Conservation (phyloP, 2,888 invertebrate genomes). For the Camponotus fellah region DNA sequence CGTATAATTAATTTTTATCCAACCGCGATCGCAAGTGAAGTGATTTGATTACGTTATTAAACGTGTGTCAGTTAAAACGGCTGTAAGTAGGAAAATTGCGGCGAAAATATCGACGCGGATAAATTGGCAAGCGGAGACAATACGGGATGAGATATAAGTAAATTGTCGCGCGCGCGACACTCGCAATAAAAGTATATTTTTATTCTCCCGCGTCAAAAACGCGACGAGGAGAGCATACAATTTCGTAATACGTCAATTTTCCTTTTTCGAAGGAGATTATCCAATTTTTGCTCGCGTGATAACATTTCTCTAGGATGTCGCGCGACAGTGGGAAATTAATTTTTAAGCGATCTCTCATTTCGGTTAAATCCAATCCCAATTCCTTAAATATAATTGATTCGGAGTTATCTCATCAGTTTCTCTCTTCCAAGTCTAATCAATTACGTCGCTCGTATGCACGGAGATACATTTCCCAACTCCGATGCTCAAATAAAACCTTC, state of each 20-base stretch:
- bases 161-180: conserved; percentile 29
- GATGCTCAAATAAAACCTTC: conserved; percentile 42
- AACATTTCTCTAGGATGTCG: conserved; percentile 2
- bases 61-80: conserved; percentile 67
- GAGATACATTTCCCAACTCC: conserved; percentile 30
- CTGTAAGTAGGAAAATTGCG: conserved; percentile 65
- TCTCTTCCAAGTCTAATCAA: conserved; percentile 38
- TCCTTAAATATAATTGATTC: conserved; percentile 19
- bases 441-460: conserved; percentile 25
- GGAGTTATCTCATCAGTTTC: conserved; percentile 26
- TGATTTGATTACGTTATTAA: conserved; percentile 67
- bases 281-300: background rate
- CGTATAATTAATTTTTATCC: conserved; percentile 69
- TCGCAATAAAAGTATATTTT: conserved; percentile 38
- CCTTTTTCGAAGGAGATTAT: background rate
- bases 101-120: conserved; percentile 64
- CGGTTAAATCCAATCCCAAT: conserved; percentile 24
- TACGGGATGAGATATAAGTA: conserved; percentile 51
- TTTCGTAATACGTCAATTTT: conserved; percentile 6
- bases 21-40: conserved; percentile 53
- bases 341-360: conserved; percentile 35
- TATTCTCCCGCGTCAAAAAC: conserved; percentile 14
- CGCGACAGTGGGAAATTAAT: conserved; percentile 11
- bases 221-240: conserved; percentile 27
- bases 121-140: conserved; percentile 62